These are phyloP conservation scores for Myotis pilosus DNA, from an alignment of 2,797 vertebrate genomes.

Conservation along the genomic window DNA sequence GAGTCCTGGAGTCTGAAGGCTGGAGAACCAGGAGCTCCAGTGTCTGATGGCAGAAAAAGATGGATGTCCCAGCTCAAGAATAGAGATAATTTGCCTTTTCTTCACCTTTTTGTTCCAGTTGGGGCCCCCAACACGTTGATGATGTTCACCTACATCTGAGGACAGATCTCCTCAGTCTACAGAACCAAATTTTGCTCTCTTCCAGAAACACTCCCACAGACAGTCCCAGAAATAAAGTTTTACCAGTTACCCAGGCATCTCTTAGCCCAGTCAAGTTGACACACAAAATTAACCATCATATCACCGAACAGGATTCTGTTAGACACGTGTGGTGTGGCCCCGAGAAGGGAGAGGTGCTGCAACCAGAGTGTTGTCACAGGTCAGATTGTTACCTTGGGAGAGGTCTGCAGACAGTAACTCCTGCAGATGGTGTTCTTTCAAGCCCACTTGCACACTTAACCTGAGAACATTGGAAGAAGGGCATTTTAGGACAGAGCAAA, in stretches of 20 bases:
- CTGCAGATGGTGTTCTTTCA: neutral
- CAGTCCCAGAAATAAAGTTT: neutral
- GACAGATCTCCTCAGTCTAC: neutral
- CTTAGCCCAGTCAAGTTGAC: neutral
- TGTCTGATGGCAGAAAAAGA: neutral
- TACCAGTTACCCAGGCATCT: neutral
- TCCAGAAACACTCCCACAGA: neutral
- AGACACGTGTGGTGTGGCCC: neutral
- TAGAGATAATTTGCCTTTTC: neutral
- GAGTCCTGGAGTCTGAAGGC: neutral
- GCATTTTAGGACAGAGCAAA: neutral
- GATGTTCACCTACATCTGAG: neutral
- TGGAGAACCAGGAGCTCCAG: neutral
- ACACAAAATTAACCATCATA: neutral
- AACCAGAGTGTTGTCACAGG: accelerated
- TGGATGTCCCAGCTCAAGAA: neutral
- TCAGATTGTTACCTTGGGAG: neutral
- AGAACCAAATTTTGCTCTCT: neutral
- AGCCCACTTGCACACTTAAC: neutral
- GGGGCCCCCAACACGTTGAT: neutral
- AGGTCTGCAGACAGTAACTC: neutral
- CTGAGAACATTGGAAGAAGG: neutral
- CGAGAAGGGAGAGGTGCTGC: no score
- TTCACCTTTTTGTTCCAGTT: neutral
- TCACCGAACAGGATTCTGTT: neutral